Evolutionary conservation across 2,888 invertebrate species (phyloP).

Genomic region (Lithophane semibrunnea): DNA sequence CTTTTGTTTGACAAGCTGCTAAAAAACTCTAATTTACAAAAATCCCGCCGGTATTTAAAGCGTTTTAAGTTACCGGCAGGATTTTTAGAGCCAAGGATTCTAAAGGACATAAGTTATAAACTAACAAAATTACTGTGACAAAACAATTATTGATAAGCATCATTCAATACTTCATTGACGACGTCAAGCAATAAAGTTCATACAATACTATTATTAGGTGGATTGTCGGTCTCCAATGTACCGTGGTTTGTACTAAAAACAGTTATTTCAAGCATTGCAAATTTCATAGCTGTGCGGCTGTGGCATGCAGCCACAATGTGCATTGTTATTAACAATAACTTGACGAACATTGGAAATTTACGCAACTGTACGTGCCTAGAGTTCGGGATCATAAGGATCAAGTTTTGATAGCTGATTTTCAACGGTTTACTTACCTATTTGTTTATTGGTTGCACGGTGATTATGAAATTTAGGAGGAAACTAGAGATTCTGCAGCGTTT

Average conservation of each 20-base stretch:
- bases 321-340: conserved; percentile 72
- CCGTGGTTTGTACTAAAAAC: conserved; percentile 61
- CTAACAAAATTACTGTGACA: conserved; percentile 7
- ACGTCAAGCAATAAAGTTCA: conserved; percentile 48
- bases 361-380: conserved; percentile 62
- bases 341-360: conserved; percentile 55
- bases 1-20: neutral
- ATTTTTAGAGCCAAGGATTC: conserved; percentile 11
- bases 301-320: conserved; percentile 67
- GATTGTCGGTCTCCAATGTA: conserved; percentile 48
- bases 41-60: neutral
- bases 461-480: conserved; percentile 25
- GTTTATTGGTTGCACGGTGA: conserved; percentile 13
- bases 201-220: conserved; percentile 56
- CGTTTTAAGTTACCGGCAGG: too few species aligned
- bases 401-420: conserved; percentile 46
- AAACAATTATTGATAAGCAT: conserved; percentile 37
- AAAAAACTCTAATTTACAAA: neutral
- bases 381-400: conserved; percentile 45
- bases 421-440: conserved; percentile 45
- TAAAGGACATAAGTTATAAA: conserved; percentile 3
- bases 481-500: neutral
- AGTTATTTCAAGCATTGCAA: conserved; percentile 68
- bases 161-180: conserved; percentile 24
- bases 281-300: conserved; percentile 60